Evolutionary conservation across 1,140 invertebrate genomes (phyloP), one percentile per base, ranked within the genome.

Genomic region (Rhyacophila brunnea): DNA sequence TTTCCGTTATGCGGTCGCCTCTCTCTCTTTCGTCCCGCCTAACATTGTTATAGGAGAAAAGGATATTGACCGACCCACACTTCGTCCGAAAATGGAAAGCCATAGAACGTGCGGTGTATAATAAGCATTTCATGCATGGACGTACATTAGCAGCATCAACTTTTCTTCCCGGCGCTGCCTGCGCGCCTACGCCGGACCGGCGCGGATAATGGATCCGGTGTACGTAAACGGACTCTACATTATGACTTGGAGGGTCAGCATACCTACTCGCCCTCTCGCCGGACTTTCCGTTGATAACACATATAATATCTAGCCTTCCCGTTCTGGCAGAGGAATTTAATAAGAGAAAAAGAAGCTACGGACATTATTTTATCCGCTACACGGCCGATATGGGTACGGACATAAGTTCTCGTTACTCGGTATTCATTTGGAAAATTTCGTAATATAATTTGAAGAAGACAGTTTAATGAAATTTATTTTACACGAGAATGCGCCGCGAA

Each of bases 121-220:
- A 79, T 79, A 77, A 79, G 76, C 76, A 79, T 79, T 79, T 79
- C 76, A 79, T 79, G 76, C 76, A 77, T 71, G 74, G 76, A 74
- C 73, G 62, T 64, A 62, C 56, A 58, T 44, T 36, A 55, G 58
- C 44, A 51, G 43, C 56, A 50, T 47, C 47, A 47, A 58, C 49
- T 58, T 38, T 46, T 10, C 47, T 32, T 46, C 32, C 48, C 13
- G 20, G 10, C 47, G 42, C 43, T 15, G 20, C 44, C 6, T 5
- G 17, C 18, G 10, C 17, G 32, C 46, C 20, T 32, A 13, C 14
- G 61, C 71, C 68, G 70, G 70, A 69, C 47, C 52, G 49, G 49
- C 62, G 54, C 66, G 73, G 68, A 70, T 72, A 71, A 62, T 66
- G 40, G 45, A 48, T 35, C 58, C 23, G 46, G 20, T 55, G 38